These are phyloP conservation scores for Parapsyche elsis DNA, from an alignment of 1,140 invertebrate genomes.

Conservation along the genomic window DNA sequence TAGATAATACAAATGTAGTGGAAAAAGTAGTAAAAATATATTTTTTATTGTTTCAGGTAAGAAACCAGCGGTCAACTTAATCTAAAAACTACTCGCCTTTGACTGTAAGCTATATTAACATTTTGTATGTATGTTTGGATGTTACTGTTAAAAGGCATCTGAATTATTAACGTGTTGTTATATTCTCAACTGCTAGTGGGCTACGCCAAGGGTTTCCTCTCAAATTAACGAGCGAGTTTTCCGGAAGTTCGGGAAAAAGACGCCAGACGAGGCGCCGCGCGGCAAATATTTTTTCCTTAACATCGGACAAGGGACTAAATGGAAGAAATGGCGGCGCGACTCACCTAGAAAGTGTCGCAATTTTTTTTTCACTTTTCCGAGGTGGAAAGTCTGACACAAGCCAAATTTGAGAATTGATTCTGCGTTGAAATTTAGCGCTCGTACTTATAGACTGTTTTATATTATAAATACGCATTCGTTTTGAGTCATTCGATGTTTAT, in stretches of 20 bases:
- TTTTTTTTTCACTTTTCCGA: not conserved
- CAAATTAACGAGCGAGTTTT: constrained; percentile 39
- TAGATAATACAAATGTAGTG: too few species aligned
- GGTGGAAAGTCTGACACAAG: not conserved
- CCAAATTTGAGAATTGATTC: not conserved
- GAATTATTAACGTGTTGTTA: not conserved
- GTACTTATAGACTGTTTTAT: too few species aligned
- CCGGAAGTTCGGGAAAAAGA: not conserved
- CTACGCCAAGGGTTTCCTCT: not conserved
- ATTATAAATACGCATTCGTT: too few species aligned
- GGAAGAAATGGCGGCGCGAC: constrained; percentile 15
- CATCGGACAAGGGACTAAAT: constrained; percentile 17
- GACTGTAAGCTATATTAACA: too few species aligned
- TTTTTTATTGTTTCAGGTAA: constrained; percentile 3
- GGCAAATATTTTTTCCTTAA: constrained; percentile 40
- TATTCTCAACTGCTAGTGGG: not conserved
- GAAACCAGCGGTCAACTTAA: not conserved
- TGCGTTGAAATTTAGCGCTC: too few species aligned
- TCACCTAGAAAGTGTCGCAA: not conserved
- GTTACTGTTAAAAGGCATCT: too few species aligned
- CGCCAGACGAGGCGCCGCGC: constrained; percentile 12
- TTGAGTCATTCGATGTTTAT: too few species aligned
- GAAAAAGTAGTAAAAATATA: too few species aligned
- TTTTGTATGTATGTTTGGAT: too few species aligned
- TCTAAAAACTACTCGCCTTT: too few species aligned